A percentile compares a stretch with the other conserved stretches of the same genome.
phyloP scores from a whole-genome alignment of 2,113 vertebrate genomes.

The Mus spicilegus region DNA sequence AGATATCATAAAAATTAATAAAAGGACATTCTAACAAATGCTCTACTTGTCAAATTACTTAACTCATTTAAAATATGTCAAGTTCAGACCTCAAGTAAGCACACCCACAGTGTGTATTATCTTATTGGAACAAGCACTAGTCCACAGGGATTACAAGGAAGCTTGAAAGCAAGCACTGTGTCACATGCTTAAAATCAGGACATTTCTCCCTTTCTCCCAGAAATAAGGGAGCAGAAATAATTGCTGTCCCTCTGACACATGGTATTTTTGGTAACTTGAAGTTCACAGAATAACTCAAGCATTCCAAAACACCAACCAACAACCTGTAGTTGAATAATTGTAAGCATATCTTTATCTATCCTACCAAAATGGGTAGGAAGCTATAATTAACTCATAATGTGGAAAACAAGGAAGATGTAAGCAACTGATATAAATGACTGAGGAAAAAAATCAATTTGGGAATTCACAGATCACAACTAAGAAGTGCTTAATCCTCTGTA shows the following conservation, averaged over 20 bases:
- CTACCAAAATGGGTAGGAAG: not conserved
- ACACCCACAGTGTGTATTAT: not conserved
- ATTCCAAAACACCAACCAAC: not conserved
- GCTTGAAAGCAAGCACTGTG: not conserved
- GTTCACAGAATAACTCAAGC: not conserved
- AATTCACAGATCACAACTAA: not conserved
- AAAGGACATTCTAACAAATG: not conserved
- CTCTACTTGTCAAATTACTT: not conserved
- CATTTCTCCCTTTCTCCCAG: not conserved
- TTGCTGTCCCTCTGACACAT: not conserved
- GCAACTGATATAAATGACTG: not conserved
- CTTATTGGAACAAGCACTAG: no score
- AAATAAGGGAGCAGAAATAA: not conserved
- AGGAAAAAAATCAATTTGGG: not conserved
- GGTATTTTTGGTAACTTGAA: not conserved
- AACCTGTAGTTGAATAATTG: not conserved
- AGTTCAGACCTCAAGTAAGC: not conserved
- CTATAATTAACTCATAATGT: not conserved
- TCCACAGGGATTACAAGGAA: not conserved
- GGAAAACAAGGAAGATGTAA: not conserved
- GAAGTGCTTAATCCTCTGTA: not conserved
- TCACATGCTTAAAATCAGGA: not conserved
- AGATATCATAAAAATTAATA: not conserved
- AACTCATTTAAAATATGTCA: not conserved
- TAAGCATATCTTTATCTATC: not conserved